Conservation (phyloP, 2,888 invertebrate species). For the Protula sp. region DNA sequence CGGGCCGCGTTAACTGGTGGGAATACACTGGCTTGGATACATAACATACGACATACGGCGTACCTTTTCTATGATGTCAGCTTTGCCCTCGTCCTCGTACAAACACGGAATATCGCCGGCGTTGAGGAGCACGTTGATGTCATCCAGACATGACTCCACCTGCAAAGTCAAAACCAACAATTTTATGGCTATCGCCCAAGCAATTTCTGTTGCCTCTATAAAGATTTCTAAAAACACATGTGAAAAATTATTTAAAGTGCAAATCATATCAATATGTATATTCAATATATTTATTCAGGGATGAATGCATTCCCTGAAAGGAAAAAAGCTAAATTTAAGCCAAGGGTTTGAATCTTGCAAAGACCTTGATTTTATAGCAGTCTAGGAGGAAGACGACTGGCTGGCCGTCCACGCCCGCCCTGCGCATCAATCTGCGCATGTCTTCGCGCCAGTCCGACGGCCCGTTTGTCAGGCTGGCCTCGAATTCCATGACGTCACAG, state of each 20-base stretch:
- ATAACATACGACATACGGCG: no score
- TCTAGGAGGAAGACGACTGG: constrained; percentile 27
- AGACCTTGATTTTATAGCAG: constrained; percentile 45
- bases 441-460: constrained; percentile 50
- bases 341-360: no score
- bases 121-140: constrained; percentile 53
- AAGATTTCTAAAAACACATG: neutral
- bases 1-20: no score
- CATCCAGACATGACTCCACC: constrained; percentile 52
- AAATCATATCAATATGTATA: no score
- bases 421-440: constrained; percentile 42
- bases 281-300: no score
- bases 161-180: constrained; percentile 28
- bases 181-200: neutral
- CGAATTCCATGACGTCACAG: constrained; percentile 52
- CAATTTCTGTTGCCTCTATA: no score
- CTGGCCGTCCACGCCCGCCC: constrained; percentile 46
- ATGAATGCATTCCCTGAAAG: no score
- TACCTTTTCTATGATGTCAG: constrained; percentile 53
- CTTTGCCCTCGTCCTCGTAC: constrained; percentile 50
- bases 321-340: no score
- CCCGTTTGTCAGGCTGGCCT: constrained; percentile 51
- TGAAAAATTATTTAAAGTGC: neutral
- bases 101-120: constrained; percentile 53
- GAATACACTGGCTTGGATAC: no score